phyloP scores from a whole-genome alignment of 2,888 invertebrate genomes.

The Machimus rusticus region DNA sequence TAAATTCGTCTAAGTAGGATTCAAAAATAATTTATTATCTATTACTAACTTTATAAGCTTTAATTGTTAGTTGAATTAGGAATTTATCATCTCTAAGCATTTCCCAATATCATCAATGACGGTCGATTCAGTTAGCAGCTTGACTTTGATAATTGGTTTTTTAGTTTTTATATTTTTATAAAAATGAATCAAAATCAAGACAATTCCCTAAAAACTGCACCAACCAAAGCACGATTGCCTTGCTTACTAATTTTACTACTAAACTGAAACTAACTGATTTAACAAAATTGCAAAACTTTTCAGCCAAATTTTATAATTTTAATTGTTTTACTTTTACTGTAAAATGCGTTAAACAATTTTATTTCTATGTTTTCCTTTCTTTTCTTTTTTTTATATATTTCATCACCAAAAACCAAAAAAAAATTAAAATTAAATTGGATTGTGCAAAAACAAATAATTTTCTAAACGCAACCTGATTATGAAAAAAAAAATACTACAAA shows the following conservation, averaged over 20 bases:
- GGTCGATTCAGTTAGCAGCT: neutral
- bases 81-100: neutral
- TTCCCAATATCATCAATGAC: neutral
- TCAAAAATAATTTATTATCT: no score
- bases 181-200: neutral
- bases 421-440: neutral
- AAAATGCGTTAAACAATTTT: neutral
- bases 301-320: neutral
- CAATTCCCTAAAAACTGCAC: neutral
- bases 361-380: neutral
- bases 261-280: neutral
- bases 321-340: neutral
- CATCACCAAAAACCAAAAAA: constrained; percentile 25
- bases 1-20: no score
- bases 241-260: constrained; percentile 15
- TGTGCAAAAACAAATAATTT: neutral
- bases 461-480: neutral
- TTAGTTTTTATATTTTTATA: no score
- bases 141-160: neutral
- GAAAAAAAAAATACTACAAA: constrained; percentile 39
- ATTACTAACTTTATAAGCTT: no score
- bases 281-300: neutral
- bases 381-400: constrained; percentile 20
- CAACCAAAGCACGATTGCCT: constrained; percentile 3
- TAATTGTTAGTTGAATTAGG: no score